Evolutionary conservation across 1,140 invertebrate species (phyloP), one percentile per base, ranked within the genome.

Genomic region (Idris sp.): DNA sequence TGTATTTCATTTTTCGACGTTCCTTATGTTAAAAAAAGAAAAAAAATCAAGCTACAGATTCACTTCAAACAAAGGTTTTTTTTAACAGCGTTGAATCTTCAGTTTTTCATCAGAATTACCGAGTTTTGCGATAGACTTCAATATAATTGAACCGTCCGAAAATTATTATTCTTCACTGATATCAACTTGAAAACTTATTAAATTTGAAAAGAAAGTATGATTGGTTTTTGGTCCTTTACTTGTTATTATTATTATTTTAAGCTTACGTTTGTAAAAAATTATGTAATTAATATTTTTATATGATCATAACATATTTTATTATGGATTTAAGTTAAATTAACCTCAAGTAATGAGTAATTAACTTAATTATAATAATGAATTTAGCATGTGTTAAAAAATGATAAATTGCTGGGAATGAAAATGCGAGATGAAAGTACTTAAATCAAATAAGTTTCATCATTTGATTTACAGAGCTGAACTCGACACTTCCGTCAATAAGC

Each of bases 401-500:
- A n/a, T n/a, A n/a, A n/a, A n/a, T n/a, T n/a, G n/a, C n/a, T n/a
- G n/a, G n/a, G n/a, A n/a, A n/a, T n/a, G n/a, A n/a, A n/a, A n/a
- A n/a, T n/a, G n/a, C n/a, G n/a, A n/a, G n/a, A n/a, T n/a, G n/a
- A n/a, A n/a, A n/a, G n/a, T n/a, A n/a, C n/a, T n/a, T n/a, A n/a
- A n/a, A n/a, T n/a, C n/a, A n/a, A n/a, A n/a, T n/a, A n/a, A n/a
- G n/a, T n/a, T n/a, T 36, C 2, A 31, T 31, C 36, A 25, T 71
- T 71, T 71, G 40, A 71, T 64, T 90, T 89, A 9, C 89, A 94
- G 93, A 93, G 83, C 83, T 93, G 58, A 94, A 94, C 82, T 89
- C 91, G 53, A 93, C 92, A 28, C 90, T 88, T 71, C 83, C 89
- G 13, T 88, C 89, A 10, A 82, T 75, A 62, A 81, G 81, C 56